Percentiles rank a stretch among this genome's conserved stretches.
These are phyloP conservation scores for Antidorcas marsupialis DNA, from an alignment of 2,113 vertebrate species.

Conservation along the genomic window DNA sequence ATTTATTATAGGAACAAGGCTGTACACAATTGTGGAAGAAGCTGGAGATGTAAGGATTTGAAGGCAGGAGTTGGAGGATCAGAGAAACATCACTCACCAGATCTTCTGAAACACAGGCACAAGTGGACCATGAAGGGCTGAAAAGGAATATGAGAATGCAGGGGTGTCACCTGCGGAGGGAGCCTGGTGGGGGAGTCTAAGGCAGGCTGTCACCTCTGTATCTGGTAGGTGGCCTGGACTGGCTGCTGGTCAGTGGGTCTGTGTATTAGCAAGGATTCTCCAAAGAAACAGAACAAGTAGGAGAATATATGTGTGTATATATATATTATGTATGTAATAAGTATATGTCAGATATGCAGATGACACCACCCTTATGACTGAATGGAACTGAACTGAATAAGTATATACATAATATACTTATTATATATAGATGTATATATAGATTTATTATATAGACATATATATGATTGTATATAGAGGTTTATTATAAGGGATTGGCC, in stretches of 20 bases:
- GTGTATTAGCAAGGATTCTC: background rate
- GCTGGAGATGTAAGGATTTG: background rate
- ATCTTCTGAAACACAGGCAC: background rate
- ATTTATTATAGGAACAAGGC: background rate
- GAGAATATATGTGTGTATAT: background rate
- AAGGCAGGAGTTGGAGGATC: background rate
- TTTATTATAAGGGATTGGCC: background rate
- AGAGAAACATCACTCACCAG: background rate
- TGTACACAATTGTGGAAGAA: background rate
- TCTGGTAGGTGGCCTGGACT: background rate
- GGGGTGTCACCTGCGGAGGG: too few species aligned
- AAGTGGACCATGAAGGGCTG: background rate
- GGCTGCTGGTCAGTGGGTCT: background rate
- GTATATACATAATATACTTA: background rate
- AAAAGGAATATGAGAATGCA: rapidly evolving
- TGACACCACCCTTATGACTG: too few species aligned
- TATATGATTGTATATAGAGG: background rate
- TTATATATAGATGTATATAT: background rate
- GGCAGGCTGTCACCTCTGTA: background rate
- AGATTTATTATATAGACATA: background rate
- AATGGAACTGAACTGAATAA: background rate
- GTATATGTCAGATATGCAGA: too few species aligned
- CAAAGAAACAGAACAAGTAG: background rate
- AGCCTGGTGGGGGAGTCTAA: rapidly evolving
- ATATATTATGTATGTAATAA: background rate